phyloP scores from a whole-genome alignment of 2,888 invertebrate genomes.

The Chironomus tentans region DNA sequence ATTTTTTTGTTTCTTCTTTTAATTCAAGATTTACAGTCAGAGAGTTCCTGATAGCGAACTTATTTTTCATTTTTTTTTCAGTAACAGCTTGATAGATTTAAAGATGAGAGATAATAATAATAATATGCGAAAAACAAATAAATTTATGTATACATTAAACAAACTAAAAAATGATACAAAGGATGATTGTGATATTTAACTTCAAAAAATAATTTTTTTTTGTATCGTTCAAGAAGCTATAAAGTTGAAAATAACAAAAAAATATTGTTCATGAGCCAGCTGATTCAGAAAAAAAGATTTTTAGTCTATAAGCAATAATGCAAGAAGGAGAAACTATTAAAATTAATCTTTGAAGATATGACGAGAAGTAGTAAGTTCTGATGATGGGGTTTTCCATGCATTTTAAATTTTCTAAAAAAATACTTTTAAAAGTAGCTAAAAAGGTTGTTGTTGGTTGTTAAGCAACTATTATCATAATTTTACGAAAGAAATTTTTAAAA shows the following conservation, averaged over 20 bases:
- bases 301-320: background rate
- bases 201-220: background rate
- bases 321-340: background rate
- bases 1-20: slow-evolving; percentile 1
- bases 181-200: background rate
- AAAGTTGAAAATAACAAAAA: background rate
- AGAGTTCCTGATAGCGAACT: background rate
- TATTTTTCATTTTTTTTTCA: background rate
- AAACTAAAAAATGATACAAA: too few species aligned
- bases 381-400: background rate
- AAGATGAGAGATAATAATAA: background rate
- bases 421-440: background rate
- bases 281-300: background rate
- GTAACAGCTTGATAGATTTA: background rate
- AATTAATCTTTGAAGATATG: slow-evolving; percentile 10
- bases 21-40: slow-evolving; percentile 13
- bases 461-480: background rate
- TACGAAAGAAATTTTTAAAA: background rate
- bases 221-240: background rate
- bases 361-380: background rate
- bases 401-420: background rate
- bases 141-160: background rate
- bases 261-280: slow-evolving; percentile 2
- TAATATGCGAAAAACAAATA: background rate
- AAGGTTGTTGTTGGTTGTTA: background rate